These are phyloP conservation scores for Pogonomyrmex californicus DNA, from an alignment of 1,140 invertebrate genomes.

Conservation along the genomic window DNA sequence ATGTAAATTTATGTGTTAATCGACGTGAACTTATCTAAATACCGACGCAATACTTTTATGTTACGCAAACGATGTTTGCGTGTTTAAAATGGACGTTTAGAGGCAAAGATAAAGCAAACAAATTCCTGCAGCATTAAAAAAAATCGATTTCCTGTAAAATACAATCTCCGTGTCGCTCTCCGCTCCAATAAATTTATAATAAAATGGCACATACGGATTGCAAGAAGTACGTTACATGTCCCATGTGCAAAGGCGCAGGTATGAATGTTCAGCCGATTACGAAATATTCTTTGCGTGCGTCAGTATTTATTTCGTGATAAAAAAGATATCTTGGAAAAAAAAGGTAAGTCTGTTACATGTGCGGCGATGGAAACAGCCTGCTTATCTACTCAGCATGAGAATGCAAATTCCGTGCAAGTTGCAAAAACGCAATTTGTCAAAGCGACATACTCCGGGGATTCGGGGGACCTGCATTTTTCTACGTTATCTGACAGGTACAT, in stretches of 20 bases:
- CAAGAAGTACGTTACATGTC: constrained; percentile 41
- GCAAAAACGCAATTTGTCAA: constrained; percentile 30
- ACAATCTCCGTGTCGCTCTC: not conserved
- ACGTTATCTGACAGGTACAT: constrained; percentile 34
- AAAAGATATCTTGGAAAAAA: constrained; percentile 34
- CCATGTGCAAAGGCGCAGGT: constrained; percentile 55
- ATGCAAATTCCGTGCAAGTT: constrained; percentile 38
- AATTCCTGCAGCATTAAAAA: constrained; percentile 28
- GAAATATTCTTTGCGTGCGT: not conserved
- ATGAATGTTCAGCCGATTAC: not conserved
- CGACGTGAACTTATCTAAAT: constrained; percentile 48
- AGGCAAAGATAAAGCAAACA: constrained; percentile 24
- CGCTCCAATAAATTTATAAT: constrained; percentile 5
- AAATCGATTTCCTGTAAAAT: constrained; percentile 2
- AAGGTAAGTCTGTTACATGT: constrained; percentile 39
- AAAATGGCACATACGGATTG: constrained; percentile 19
- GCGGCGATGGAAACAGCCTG: not conserved
- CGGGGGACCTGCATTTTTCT: constrained; percentile 13
- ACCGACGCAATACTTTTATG: not conserved
- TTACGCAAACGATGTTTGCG: constrained; percentile 17
- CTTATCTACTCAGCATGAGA: constrained; percentile 38
- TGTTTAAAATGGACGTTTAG: constrained; percentile 51
- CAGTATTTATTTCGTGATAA: constrained; percentile 21
- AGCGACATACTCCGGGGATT: not conserved
- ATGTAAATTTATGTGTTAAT: constrained; percentile 27